Percentiles rank a stretch among this genome's conserved stretches.
These are phyloP conservation scores for Drosophila virilis DNA, from an alignment of 1,140 invertebrate species.

Conservation along the genomic window DNA sequence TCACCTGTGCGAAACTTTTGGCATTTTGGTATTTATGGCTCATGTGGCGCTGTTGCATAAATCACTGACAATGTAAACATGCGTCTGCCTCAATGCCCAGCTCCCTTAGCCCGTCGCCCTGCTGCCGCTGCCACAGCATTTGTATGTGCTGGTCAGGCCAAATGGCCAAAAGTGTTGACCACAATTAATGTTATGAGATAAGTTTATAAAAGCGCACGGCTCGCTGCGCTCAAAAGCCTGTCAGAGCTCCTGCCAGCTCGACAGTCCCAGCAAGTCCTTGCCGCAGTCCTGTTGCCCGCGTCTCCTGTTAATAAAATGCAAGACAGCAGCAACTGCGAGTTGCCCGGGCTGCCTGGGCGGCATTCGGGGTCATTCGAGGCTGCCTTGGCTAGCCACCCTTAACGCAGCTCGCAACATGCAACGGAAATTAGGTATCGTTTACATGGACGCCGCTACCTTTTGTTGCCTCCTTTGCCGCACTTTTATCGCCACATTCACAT, in stretches of 20 bases:
- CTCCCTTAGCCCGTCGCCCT: no score
- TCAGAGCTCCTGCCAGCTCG: slow-evolving; percentile 15
- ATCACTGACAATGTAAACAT: slow-evolving; percentile 82
- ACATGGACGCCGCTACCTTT: slow-evolving; percentile 54
- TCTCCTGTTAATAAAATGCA: slow-evolving; percentile 69
- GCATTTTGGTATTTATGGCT: slow-evolving; percentile 83
- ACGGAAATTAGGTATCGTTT: slow-evolving; percentile 82
- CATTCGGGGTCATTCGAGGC: background rate
- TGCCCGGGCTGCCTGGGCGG: background rate
- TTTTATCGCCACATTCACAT: slow-evolving; percentile 34
- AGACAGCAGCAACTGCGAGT: slow-evolving; percentile 35
- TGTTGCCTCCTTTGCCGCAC: slow-evolving; percentile 26
- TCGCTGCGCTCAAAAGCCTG: slow-evolving; percentile 47
- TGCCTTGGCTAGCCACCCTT: background rate
- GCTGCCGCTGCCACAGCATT: background rate
- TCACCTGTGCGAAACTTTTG: slow-evolving; percentile 75
- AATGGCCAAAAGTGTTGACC: slow-evolving; percentile 82
- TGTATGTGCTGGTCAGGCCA: slow-evolving; percentile 51
- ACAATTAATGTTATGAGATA: slow-evolving; percentile 84
- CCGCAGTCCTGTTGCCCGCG: background rate
- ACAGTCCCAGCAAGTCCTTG: background rate
- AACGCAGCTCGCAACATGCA: slow-evolving; percentile 32
- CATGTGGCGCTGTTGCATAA: slow-evolving; percentile 82
- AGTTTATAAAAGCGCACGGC: slow-evolving; percentile 76
- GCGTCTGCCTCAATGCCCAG: background rate